phyloP scores from a whole-genome alignment of 2,888 invertebrate genomes.

The Gonocerus acuteangulatus region DNA sequence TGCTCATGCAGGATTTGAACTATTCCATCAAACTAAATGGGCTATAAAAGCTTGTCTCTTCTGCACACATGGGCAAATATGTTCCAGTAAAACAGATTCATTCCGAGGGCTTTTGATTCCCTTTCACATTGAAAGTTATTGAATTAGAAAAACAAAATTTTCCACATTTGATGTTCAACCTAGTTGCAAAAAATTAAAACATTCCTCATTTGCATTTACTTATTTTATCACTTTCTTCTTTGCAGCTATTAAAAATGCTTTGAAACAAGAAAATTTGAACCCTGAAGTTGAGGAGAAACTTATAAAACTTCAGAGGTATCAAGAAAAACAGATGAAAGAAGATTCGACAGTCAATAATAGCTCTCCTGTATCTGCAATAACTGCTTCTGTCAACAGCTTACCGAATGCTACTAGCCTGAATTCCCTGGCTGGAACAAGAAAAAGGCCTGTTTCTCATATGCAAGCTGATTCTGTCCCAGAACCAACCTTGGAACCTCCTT shows the following conservation, averaged over 20 bases:
- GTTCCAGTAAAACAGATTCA: no score
- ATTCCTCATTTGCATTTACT: no score
- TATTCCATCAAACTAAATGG: no score
- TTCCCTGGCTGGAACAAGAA: conserved; percentile 1
- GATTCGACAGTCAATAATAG: conserved; percentile 21
- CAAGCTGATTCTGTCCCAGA: conserved; percentile 39
- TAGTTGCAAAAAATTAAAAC: no score
- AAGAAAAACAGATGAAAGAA: conserved; percentile 53
- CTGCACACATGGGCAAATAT: no score
- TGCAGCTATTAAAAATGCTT: conserved; percentile 81
- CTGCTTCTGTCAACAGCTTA: neutral
- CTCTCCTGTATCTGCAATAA: conserved; percentile 30
- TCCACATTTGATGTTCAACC: no score
- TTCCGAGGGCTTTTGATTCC: no score
- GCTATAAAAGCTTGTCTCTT: no score
- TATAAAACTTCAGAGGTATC: conserved; percentile 75
- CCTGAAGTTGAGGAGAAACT: conserved; percentile 90
- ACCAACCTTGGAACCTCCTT: conserved; percentile 12
- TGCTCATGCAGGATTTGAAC: no score
- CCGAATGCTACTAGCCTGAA: neutral
- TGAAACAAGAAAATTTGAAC: conserved; percentile 82
- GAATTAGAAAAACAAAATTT: no score
- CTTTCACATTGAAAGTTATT: no score
- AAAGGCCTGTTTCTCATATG: conserved; percentile 44
- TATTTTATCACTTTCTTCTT: conserved; percentile 31